Evolutionary conservation across 2,888 invertebrate species (phyloP), one percentile per base, ranked within the genome.

Genomic region (Athripsodes cinereus): DNA sequence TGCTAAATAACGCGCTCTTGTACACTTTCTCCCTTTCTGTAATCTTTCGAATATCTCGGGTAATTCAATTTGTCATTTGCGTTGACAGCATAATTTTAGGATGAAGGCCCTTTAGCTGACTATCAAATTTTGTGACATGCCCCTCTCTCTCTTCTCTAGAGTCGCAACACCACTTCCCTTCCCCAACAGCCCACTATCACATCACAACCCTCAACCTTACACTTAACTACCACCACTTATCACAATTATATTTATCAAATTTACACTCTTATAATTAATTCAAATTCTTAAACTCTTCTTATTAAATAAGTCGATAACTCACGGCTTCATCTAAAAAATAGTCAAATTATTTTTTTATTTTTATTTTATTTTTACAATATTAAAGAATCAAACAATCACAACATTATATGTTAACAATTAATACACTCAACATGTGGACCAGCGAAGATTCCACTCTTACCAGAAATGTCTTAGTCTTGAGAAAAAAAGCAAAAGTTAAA

Each of bases 131-230:
- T 16, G 40, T 40, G 40, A 40, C 40, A 40, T 57, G 62, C 57
- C 66, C n/a, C 64, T 66, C 66, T 64, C 62, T 66, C 64, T 64
- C 60, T 49, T 51, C 64, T 54, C 62, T 26, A 11, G n/a, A n/a
- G n/a, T n/a, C n/a, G n/a, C 31, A 6, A 58, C 53, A 53, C 49
- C 51, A 53, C 47, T 22, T 34, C 31, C 11, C 53, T 31, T 44
- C 53, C 52, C 40, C 26, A 6, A 26, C 58, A 22, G 16, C 52
- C 40, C 40, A 5, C 8, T 13, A n/a, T 40, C 40, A 3, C 40
- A 8, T 40, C 13, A 40, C 13, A 16, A 3, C 31, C 11, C 40
- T 40, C 16, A 40, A 3, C 26, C 26, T 26, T 10, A 26, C 16
- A 40, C 20, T 8, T 22, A n/a, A 16, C 31, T 20, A 10, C 35